Evolutionary conservation across 2,888 invertebrate species (phyloP).

Genomic region (Aethes cnicana): DNA sequence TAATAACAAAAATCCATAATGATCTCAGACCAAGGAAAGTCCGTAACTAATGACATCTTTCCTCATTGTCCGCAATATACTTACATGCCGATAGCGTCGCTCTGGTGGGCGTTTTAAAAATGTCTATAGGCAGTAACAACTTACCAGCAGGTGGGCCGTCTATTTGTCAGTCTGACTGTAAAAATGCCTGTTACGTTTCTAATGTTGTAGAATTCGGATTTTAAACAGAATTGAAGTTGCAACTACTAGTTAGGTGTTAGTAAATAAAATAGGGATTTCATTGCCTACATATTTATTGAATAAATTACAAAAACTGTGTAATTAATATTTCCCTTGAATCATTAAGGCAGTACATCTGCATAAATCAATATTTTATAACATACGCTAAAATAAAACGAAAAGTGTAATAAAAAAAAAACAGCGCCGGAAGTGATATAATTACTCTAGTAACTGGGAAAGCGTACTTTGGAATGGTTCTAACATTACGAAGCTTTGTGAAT

Average conservation of each 20-base stretch:
- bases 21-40: no score
- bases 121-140: no score
- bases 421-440: constrained; percentile 22
- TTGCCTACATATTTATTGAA: constrained; percentile 73
- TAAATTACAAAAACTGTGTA: constrained; percentile 74
- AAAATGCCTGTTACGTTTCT: no score
- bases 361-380: constrained; percentile 50
- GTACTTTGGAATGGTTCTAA: constrained; percentile 62
- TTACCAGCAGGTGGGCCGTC: no score
- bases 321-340: constrained; percentile 47
- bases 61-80: no score
- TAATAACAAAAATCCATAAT: no score
- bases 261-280: constrained; percentile 43
- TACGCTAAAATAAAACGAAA: constrained; percentile 55
- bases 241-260: not conserved
- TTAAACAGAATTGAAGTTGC: no score
- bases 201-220: no score
- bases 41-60: no score
- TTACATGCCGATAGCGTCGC: no score
- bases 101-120: no score
- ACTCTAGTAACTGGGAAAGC: constrained; percentile 33
- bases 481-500: constrained; percentile 35
- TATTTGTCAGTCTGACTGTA: no score
- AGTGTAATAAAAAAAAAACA: constrained; percentile 46
- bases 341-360: constrained; percentile 60